Base-by-base conservation (phyloP, 2,113 vertebrate species). In the Rhineura floridana region DNA sequence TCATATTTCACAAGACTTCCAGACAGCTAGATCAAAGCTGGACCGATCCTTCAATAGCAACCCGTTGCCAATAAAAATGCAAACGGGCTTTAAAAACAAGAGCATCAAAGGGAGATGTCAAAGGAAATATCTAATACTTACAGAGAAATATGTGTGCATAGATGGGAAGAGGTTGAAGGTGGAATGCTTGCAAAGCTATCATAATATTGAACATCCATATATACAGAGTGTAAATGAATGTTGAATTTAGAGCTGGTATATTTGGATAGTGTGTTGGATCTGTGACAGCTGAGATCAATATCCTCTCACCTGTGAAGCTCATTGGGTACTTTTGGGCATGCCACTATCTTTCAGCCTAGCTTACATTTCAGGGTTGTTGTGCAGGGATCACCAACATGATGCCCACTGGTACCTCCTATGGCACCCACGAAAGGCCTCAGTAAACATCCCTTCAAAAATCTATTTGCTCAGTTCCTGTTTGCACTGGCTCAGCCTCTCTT, bases 41-140 rank as follows among this genome's bases (percentile, higher is more conserved):
- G 59, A 84, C 39, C 13, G 65, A 87, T 93, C 91, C 44, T 82
- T 92, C 89, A 85, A 25, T 93, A 86, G 84, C 86, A 90, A 84
- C 83, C 67, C 30, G 39, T 39, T 92, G 90, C 70, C 84, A 72
- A 92, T 93, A 93, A 92, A 94, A 94, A 94, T 94, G 91, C 86
- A 91, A 81, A 94, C 50, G 12, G 81, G 63, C 21, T 91, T 91
- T 83, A 87, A 95, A n/a, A 95, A 94, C 90, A 95, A 91, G 62
- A 87, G 63, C 82, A 84, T 91, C 85, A 0, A 2, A 89, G 78
- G 44, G 81, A 30, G 46, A 87, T 42, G 46, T 79, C 4, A 0
- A 80, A 91, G 75, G 87, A 84, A 93, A 95, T 50, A 86, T 83
- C 84, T 84, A 88, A 72, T 39, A 36, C 52, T 65, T 0, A 72